Conservation (phyloP, 2,888 invertebrate species). For the Ischnus inquisitorius region DNA sequence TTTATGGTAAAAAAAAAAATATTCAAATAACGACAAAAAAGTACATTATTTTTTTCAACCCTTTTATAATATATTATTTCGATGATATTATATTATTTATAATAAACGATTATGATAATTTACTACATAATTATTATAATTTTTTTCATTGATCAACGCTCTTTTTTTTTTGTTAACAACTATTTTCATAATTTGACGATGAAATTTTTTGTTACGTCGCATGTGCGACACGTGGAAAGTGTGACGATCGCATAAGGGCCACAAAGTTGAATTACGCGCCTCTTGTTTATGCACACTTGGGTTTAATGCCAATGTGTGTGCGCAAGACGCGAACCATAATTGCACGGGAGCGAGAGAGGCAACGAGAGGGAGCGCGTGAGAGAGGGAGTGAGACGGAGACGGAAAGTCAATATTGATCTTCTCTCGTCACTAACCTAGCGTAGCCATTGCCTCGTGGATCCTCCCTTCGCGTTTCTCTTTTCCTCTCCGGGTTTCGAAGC, state of each 20-base stretch:
- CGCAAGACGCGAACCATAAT: slow-evolving; percentile 2
- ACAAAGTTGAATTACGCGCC: neutral
- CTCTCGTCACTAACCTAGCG: slow-evolving; percentile 76
- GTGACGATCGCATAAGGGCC: neutral
- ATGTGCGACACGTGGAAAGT: slow-evolving; percentile 32
- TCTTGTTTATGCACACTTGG: neutral
- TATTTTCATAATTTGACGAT: neutral
- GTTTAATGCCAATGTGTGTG: slow-evolving; percentile 15
- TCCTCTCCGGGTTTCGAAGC: slow-evolving; percentile 45
- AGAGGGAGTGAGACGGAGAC: slow-evolving; percentile 26
- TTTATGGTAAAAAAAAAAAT: neutral
- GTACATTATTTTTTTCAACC: neutral
- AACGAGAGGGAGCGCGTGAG: slow-evolving; percentile 21
- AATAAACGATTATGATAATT: too few relatives aligned
- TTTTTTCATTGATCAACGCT: neutral
- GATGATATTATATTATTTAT: too few relatives aligned
- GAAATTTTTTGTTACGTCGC: neutral
- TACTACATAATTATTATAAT: neutral
- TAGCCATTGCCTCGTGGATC: slow-evolving; percentile 59
- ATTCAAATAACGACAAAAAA: neutral
- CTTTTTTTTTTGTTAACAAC: slow-evolving; percentile 3
- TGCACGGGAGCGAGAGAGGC: slow-evolving; percentile 12
- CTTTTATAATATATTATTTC: too few relatives aligned
- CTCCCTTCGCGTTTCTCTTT: slow-evolving; percentile 42
- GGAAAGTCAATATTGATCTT: slow-evolving; percentile 77